Evolutionary conservation across 30 jellyfish, hydroid and myxozoan genomes (phyloP), one percentile per base, ranked within the genome.

Genomic region (Sanderia malayensis): DNA sequence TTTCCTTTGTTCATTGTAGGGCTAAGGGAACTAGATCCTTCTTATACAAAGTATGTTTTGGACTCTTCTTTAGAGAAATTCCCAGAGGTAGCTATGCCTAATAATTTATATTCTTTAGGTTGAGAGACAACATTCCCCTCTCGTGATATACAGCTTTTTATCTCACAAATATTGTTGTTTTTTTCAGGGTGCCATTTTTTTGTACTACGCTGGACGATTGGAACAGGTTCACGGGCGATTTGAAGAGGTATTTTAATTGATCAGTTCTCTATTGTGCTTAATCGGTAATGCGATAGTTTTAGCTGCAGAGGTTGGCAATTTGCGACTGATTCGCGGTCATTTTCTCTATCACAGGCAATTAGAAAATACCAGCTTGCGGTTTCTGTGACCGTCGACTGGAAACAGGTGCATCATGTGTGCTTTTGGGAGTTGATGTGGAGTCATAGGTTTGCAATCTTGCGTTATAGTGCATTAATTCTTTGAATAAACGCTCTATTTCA

Each of bases 351-450:
- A 29, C 25, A 83, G 96, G 98, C 98, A 0, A 61, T 90, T n/a
- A 44, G 57, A 49, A 70, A 55, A 60, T 90, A 90, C 78, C 79
- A 78, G 28, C 61, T 53, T 41, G 86, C 98, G 7, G 94, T 90
- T 22, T 72, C 88, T 13, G 69, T 83, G 15, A 90, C 71, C 37
- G 88, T 90, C 25, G 98, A 90, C 30, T 90, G 98, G 98, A 78
- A 83, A 73, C 98, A 90, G 45, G 87, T 90, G 4, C 98, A 90
- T 61, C 98, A 90, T 58, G 87, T 90, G 10, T 83, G 96, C 73
- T 90, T 64, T 59, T 90, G 98, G 98, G 98, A 90, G 67, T 60
- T 90, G 77, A 90, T 90, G 98, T 90, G 98, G 98, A 83, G 98
- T 62, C 70, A 90, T 76, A 83, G 98, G 98, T 90, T 18, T 11